Base-by-base conservation (phyloP, 2,888 invertebrate species). In the Dyspetes luteomarginatus region DNA sequence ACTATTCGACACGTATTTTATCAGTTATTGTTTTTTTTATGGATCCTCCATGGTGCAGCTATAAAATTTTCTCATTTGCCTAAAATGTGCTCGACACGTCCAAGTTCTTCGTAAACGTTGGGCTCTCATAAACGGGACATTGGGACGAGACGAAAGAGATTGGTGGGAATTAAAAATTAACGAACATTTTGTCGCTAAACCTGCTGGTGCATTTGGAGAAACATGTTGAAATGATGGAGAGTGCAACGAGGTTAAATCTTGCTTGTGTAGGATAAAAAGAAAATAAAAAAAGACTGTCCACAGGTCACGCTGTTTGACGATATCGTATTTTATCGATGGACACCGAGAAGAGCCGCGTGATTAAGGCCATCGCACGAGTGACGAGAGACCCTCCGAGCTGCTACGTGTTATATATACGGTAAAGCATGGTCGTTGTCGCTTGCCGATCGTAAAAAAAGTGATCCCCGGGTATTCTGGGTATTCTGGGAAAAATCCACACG, bases 401-500 rank as follows among this genome's bases (percentile, higher is more conserved):
- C 9, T 36, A 12, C 12, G 36, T 0, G 7, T 12, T 36, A 36
- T 36, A 12, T 36, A 36, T 41, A 19, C 22, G 9, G 28, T 50
- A 43, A 9, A 45, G 36, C 56, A 22, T 26, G 50, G 28, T 56
- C 71, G 55, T 71, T 71, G 36, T 48, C 55, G 77, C 17, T 77
- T 68, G 36, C 48, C 55, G 77, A 26, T 77, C 75, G 68, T 76
- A 76, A 71, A 77, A 58, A 56, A 68, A 73, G 48, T 64, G 48
- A 69, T 58, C n/a, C 45, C 24, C 55, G 15, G n/a, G n/a, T n/a
- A n/a, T n/a, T n/a, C n/a, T 50, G 65, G 60, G 78, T 41, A 72
- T 72, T 58, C 48, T 60, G 58, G 50, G 15, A 12, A 17, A 56
- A 68, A 36, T 12, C 64, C 15, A 36, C 36, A 15, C 67, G 50